Evolutionary conservation across 53 echinoderm and acorn worm genomes (phyloP), one percentile per base, ranked within the genome.

Genomic region (Stichopus horrens): DNA sequence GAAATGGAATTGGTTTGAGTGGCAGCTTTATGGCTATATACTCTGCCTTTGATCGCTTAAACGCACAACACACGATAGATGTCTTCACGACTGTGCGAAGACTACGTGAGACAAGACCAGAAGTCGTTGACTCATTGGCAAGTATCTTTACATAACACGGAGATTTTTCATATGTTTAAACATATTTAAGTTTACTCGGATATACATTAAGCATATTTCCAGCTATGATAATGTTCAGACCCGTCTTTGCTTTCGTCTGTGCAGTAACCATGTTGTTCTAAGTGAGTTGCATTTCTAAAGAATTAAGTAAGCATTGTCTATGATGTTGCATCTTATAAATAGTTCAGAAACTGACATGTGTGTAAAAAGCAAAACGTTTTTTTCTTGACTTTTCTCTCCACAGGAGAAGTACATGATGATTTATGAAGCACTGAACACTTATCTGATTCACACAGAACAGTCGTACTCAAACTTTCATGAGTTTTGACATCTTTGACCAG

Each of bases 1-100:
- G 87, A 75, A 75, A 74, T 75, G 87, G 87, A 21, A 19, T 87
- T 9, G 75, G 87, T 55, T n/a, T 74, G 58, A 55, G 74, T 57
- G 87, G 87, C 9, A 54, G 75, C 20, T 87, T 87, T 75, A 87
- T 87, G 74, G 75, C 87, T 5, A 87, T 87, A 74, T 75, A 87
- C n/a, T 87, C 87, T 55, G 87, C 75, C 21, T 56, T 87, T 55
- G 87, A 87, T 9, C 87, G 75, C 18, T 58, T 87, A 55, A 74
- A 87, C 55, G 74, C 87, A n/a, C 74, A 87, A 75, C 87, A 87
- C 51, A 58, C 21, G n/a, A 74, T 87, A 74, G 87, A 87, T 55
- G 87, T 87, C 19, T 87, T 87, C 55, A 87, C 87, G 21, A 75
- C 87, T 56, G 87, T 87, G 6, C 74, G 75, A 13, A 87, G 74